Evolutionary conservation across 1,140 invertebrate species (phyloP), one percentile per base, ranked within the genome.

Genomic region (Papilio dardanus): DNA sequence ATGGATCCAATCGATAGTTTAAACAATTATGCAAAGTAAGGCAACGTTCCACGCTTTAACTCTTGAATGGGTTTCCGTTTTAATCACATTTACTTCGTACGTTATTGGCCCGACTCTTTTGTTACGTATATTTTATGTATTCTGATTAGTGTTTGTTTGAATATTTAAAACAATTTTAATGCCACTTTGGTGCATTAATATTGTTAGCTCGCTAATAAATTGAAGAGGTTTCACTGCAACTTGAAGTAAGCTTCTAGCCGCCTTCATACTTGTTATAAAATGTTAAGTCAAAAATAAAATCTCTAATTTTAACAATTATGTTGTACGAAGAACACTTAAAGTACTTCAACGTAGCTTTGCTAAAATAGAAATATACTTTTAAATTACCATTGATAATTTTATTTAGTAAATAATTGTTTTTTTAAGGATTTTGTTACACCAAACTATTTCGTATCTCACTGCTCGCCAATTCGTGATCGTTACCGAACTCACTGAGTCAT

Each of bases 31-130:
- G 54, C 54, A 62, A 62, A 62, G 10, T 28, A 30, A 62, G 14
- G 54, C 54, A 54, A 62, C 54, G 54, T 62, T 62, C 54, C 12
- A 4, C 54, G 54, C 24, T 62, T 62, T 62, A 62, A 62, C 54
- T 28, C 24, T 28, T 62, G 54, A 58, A 30, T 62, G 24, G 24
- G 24, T 62, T 62, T 14, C 54, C 21, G 24, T 62, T 62, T 62
- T 62, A 62, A 62, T 62, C 54, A 24, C 24, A 62, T 62, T 62
- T 62, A 28, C 21, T 12, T 62, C 54, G 54, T 62, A 62, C 10
- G 54, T 28, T 62, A 62, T 5, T 62, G 24, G 54, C 10, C 21
- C 54, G 24, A 62, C 54, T 62, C 24, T 62, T 62, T 62, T 62
- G 14, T 62, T 24, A 62, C 6, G 12, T 28, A 28, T 19, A 50